phyloP scores from a whole-genome alignment of 2,888 invertebrate genomes.

The Rotaria magnacalcarata region DNA sequence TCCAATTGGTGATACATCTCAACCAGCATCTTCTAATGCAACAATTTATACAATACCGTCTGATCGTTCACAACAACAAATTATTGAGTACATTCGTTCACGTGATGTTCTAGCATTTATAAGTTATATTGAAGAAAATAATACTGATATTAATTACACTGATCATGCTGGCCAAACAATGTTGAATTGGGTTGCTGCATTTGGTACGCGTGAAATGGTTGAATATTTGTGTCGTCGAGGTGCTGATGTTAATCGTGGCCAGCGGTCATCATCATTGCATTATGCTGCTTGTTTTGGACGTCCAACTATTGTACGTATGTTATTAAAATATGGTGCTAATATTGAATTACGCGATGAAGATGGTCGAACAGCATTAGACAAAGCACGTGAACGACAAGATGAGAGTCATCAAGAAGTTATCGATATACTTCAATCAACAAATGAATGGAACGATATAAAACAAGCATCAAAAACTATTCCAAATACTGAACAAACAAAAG shows the following conservation, averaged over 20 bases:
- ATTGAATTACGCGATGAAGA: constrained; percentile 93
- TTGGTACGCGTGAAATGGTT: constrained; percentile 96
- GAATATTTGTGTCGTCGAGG: constrained; percentile 79
- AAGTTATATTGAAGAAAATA: constrained; percentile 88
- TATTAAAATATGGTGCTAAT: constrained; percentile 89
- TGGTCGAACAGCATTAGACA: constrained; percentile 94
- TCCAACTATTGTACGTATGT: constrained; percentile 79
- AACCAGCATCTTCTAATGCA: too few relatives aligned
- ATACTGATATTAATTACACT: constrained; percentile 93
- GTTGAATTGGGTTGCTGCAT: constrained; percentile 80
- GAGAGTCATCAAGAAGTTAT: constrained; percentile 61
- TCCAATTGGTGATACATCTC: background rate
- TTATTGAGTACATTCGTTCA: constrained; percentile 91
- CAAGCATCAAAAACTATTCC: constrained; percentile 46
- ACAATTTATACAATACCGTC: background rate
- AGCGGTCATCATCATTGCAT: constrained; percentile 90
- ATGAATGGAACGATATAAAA: constrained; percentile 48
- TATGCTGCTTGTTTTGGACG: constrained; percentile 94
- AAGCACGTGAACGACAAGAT: constrained; percentile 89
- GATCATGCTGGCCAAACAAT: constrained; percentile 98
- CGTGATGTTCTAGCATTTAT: constrained; percentile 95
- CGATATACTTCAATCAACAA: constrained; percentile 58
- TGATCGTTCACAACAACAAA: constrained; percentile 85
- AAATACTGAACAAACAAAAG: constrained; percentile 54
- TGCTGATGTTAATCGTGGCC: constrained; percentile 95